These are phyloP conservation scores for Acestrorhynchus altus DNA, from an alignment of 2,797 vertebrate genomes.

Conservation along the genomic window DNA sequence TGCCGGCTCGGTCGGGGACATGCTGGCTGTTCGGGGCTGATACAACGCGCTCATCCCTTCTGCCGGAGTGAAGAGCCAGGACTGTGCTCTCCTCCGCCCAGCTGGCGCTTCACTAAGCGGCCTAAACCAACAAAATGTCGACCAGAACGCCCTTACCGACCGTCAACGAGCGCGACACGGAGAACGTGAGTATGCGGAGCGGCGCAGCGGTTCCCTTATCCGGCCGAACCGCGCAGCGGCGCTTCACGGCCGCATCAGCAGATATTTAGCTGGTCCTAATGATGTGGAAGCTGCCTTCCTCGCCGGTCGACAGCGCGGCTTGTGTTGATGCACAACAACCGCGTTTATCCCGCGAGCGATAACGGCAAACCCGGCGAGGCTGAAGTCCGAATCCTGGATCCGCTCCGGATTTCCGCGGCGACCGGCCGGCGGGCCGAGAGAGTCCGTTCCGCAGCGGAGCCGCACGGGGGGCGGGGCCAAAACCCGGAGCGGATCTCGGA, in stretches of 20 bases:
- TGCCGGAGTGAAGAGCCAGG: constrained; percentile 55
- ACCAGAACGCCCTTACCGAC: constrained; percentile 89
- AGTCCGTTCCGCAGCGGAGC: too few relatives aligned
- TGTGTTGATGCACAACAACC: neutral
- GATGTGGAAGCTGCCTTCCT: neutral
- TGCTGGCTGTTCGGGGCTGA: constrained; percentile 31
- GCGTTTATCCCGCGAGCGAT: neutral
- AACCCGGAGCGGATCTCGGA: too few relatives aligned
- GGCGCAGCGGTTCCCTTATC: too few relatives aligned
- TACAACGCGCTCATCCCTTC: constrained; percentile 35
- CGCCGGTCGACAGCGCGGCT: neutral
- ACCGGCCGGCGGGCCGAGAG: too few relatives aligned
- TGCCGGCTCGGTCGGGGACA: constrained; percentile 44
- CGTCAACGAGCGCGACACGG: constrained; percentile 87
- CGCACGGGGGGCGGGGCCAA: too few relatives aligned
- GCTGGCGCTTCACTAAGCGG: constrained; percentile 57
- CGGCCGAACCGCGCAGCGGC: too few relatives aligned
- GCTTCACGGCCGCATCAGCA: constrained; percentile 9
- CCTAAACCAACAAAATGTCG: constrained; percentile 73
- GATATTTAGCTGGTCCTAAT: constrained; percentile 27
- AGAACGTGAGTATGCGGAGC: constrained; percentile 80
- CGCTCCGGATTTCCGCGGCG: too few relatives aligned
- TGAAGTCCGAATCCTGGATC: too few relatives aligned
- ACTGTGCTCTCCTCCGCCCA: constrained; percentile 20
- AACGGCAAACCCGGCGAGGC: too few relatives aligned